These are phyloP conservation scores for Adrianichthys oophorus DNA, from an alignment of 2,797 vertebrate species.

Conservation along the genomic window DNA sequence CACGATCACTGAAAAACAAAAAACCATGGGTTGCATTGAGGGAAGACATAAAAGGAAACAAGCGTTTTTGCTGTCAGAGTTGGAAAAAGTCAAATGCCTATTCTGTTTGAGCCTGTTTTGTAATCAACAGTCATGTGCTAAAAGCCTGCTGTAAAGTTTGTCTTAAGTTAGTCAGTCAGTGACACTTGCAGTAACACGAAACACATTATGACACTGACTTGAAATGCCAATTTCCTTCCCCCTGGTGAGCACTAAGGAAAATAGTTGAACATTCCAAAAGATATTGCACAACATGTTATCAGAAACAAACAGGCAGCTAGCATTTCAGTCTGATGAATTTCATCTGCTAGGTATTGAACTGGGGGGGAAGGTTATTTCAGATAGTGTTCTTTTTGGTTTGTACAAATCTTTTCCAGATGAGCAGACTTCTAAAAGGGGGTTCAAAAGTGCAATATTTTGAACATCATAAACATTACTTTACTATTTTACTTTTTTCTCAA, in stretches of 20 bases:
- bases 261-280: slow-evolving; percentile 39
- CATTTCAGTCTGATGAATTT: slow-evolving; percentile 1
- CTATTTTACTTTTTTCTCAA: too few relatives aligned
- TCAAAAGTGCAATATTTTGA: too few relatives aligned
- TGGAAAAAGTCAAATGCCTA: background rate
- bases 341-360: too few relatives aligned
- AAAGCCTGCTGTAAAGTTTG: background rate
- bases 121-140: slow-evolving; percentile 1
- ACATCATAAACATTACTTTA: too few relatives aligned
- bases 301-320: slow-evolving; percentile 29
- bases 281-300: slow-evolving; percentile 50
- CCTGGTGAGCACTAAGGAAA: slow-evolving; percentile 29
- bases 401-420: too few relatives aligned
- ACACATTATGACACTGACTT: slow-evolving; percentile 14
- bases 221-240: slow-evolving; percentile 17
- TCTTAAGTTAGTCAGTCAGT: slow-evolving; percentile 11
- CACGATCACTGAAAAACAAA: slow-evolving; percentile 40
- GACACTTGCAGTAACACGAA: slow-evolving; percentile 28
- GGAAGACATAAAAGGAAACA: slow-evolving; percentile 19
- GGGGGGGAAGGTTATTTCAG: too few relatives aligned
- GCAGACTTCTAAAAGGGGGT: too few relatives aligned
- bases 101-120: background rate
- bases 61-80: slow-evolving; percentile 4
- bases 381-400: too few relatives aligned
- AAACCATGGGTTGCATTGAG: slow-evolving; percentile 22